Evolutionary conservation across 2,888 invertebrate species (phyloP).

Genomic region (Agrotis puta): DNA sequence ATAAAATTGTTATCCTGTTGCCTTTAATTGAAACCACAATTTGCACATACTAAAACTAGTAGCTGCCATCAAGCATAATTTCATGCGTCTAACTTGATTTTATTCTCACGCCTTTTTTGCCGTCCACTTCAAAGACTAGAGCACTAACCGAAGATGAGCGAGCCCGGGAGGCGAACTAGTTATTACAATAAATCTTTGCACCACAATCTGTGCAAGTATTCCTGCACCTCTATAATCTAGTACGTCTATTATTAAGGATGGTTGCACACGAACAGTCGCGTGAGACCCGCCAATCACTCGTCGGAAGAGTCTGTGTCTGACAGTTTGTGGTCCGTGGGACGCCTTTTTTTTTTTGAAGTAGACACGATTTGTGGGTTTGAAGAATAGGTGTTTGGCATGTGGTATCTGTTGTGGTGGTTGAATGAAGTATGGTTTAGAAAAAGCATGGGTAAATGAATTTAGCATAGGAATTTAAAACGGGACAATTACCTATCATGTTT

Average conservation of each 20-base stretch:
- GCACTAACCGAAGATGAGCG: conserved; percentile 24
- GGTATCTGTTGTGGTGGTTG: not conserved
- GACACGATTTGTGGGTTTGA: conserved; percentile 32
- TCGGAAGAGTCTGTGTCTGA: conserved; percentile 49
- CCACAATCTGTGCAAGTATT: conserved; percentile 56
- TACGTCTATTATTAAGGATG: conserved; percentile 68
- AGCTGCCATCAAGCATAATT: not conserved
- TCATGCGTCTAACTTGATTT: not conserved
- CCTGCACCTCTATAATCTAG: conserved; percentile 44
- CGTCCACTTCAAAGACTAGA: conserved; percentile 15
- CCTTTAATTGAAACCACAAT: not conserved
- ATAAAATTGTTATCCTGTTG: not conserved
- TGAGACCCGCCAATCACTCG: conserved; percentile 70
- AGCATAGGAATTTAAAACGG: too few relatives aligned
- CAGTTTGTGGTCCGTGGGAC: conserved; percentile 51
- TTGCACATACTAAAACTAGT: not conserved
- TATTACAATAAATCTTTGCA: conserved; percentile 60
- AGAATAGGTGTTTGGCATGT: conserved; percentile 8
- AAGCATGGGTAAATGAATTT: not conserved
- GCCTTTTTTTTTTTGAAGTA: conserved; percentile 32
- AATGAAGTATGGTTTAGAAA: not conserved
- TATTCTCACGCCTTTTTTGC: conserved; percentile 19
- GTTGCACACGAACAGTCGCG: conserved; percentile 76
- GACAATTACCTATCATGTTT: too few relatives aligned
- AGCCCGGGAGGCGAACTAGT: conserved; percentile 55